Evolutionary conservation across 2,113 vertebrate genomes (phyloP).

Genomic region (Salvelinus alpinus): DNA sequence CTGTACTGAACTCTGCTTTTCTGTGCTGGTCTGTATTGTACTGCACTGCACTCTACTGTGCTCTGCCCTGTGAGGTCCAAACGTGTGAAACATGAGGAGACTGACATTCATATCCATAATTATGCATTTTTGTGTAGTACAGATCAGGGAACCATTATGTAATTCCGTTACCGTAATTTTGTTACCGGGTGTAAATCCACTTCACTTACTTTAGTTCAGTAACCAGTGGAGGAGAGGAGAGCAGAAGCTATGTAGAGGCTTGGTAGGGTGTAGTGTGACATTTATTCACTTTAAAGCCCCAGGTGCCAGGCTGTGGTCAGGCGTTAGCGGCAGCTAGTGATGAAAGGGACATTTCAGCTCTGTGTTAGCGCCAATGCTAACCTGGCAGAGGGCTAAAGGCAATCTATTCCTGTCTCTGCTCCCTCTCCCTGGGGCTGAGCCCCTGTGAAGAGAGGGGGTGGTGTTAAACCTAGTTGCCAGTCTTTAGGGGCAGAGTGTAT

Average conservation of each 20-base stretch:
- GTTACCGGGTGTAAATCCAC: too few relatives aligned
- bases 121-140: too few relatives aligned
- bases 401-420: conserved; percentile 59
- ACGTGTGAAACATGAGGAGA: too few relatives aligned
- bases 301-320: neutral
- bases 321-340: neutral
- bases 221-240: too few relatives aligned
- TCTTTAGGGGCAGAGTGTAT: conserved; percentile 4
- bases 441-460: neutral
- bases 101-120: too few relatives aligned
- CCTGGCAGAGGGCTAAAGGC: conserved; percentile 57
- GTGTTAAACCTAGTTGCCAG: conserved; percentile 16
- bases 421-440: neutral
- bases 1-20: too few relatives aligned
- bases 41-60: too few relatives aligned
- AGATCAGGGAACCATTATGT: too few relatives aligned
- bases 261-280: conserved; percentile 39
- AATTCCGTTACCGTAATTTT: too few relatives aligned
- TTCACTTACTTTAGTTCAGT: too few relatives aligned
- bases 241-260: conserved; percentile 10
- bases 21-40: too few relatives aligned
- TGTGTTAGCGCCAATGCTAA: conserved; percentile 45
- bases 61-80: too few relatives aligned
- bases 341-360: conserved; percentile 47
- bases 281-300: conserved; percentile 48